Conservation (phyloP, 2,113 vertebrate species). For the Percina caprodes region DNA sequence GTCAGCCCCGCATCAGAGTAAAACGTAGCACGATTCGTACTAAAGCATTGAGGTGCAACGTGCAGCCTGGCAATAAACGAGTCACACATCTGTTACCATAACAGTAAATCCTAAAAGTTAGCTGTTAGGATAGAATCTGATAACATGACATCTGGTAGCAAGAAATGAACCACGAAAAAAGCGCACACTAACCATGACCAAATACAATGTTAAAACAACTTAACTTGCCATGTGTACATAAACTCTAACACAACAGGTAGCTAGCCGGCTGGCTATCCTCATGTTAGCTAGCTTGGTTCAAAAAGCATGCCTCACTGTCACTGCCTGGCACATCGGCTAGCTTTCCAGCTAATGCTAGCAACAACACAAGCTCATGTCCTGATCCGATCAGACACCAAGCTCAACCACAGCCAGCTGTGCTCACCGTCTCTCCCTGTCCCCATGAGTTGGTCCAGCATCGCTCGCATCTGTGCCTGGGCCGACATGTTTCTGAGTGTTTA, state of each 20-base stretch:
- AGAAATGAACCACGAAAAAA: neutral
- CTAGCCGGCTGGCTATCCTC: slow-evolving; percentile 46
- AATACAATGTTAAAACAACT: neutral
- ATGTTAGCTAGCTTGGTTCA: slow-evolving; percentile 48
- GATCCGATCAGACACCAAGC: neutral
- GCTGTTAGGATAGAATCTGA: neutral
- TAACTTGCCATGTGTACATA: slow-evolving; percentile 8
- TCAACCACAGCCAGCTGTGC: slow-evolving; percentile 21
- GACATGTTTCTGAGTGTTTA: slow-evolving; percentile 85
- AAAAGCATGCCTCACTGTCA: slow-evolving; percentile 47
- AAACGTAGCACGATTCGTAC: neutral
- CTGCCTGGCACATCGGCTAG: slow-evolving; percentile 37
- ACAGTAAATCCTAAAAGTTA: slow-evolving; percentile 29
- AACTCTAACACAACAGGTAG: slow-evolving; percentile 73
- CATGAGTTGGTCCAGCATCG: slow-evolving; percentile 99
- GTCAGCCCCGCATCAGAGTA: neutral
- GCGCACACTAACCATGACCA: neutral
- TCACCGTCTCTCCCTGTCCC: slow-evolving; percentile 97
- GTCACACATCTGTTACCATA: slow-evolving; percentile 9
- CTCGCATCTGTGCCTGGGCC: slow-evolving; percentile 98
- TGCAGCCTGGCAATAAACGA: neutral
- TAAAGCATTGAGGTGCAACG: too few relatives aligned
- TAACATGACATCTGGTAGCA: neutral
- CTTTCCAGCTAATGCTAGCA: slow-evolving; percentile 55
- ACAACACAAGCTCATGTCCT: slow-evolving; percentile 2